Evolutionary conservation across 2,888 invertebrate genomes (phyloP).

Genomic region (Hylaea fasciaria): DNA sequence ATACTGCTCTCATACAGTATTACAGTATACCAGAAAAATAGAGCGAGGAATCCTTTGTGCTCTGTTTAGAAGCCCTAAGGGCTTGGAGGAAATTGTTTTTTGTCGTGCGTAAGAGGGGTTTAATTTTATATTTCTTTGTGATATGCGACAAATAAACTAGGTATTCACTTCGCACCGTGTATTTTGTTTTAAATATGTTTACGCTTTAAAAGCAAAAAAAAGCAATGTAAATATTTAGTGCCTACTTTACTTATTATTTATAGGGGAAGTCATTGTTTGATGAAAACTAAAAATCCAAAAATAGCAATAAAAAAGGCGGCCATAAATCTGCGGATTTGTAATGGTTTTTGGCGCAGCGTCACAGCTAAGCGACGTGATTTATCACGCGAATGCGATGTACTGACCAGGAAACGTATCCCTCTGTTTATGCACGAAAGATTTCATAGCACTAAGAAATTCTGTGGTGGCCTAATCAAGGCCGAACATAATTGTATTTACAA

Average conservation of each 20-base stretch:
- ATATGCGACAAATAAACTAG: constrained; percentile 21
- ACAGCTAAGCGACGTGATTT: constrained; percentile 36
- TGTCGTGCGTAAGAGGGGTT: constrained; percentile 22
- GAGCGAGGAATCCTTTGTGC: constrained; percentile 48
- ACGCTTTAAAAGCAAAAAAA: neutral
- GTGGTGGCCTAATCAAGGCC: too few relatives aligned
- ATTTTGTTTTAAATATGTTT: constrained; percentile 4
- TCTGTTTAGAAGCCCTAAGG: constrained; percentile 58
- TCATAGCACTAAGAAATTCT: too few relatives aligned
- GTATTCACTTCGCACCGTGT: constrained; percentile 8
- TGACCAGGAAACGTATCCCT: constrained; percentile 9
- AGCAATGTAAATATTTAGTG: too few relatives aligned
- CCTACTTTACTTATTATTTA: too few relatives aligned
- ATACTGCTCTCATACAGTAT: constrained; percentile 6
- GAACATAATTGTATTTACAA: too few relatives aligned
- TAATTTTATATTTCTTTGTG: constrained; percentile 32
- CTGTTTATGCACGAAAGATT: too few relatives aligned
- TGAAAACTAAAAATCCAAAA: neutral
- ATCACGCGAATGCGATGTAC: constrained; percentile 26
- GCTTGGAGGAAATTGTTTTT: constrained; percentile 60
- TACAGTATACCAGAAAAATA: constrained; percentile 12
- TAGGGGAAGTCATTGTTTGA: too few relatives aligned
- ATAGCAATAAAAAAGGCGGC: constrained; percentile 1
- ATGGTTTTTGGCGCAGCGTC: constrained; percentile 38
- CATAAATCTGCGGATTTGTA: constrained; percentile 36